Percentiles rank a stretch among this genome's conserved stretches.
Evolutionary conservation across 2,888 invertebrate species (phyloP).

Genomic region (Teleogryllus oceanicus): DNA sequence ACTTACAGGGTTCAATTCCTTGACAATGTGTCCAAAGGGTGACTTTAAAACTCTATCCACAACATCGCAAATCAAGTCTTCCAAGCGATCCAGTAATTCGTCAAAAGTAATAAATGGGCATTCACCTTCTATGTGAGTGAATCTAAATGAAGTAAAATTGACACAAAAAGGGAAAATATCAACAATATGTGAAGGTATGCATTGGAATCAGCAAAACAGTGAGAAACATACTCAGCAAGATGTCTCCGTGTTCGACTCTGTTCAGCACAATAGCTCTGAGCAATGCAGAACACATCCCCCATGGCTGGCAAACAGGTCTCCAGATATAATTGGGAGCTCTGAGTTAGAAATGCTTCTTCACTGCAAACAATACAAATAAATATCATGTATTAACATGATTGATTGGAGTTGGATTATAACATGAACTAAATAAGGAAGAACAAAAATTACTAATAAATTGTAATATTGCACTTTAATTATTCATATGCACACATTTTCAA

Average conservation of each 20-base stretch:
- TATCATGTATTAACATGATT: too few species aligned
- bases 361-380: slow-evolving; percentile 48
- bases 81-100: slow-evolving; percentile 80
- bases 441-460: too few species aligned
- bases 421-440: too few species aligned
- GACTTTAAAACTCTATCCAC: slow-evolving; percentile 87
- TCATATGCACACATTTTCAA: too few species aligned
- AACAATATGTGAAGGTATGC: too few species aligned
- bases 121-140: slow-evolving; percentile 96
- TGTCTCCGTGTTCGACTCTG: slow-evolving; percentile 94
- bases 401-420: too few species aligned
- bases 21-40: slow-evolving; percentile 72
- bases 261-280: slow-evolving; percentile 97
- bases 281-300: slow-evolving; percentile 96
- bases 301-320: slow-evolving; percentile 92
- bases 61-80: slow-evolving; percentile 92
- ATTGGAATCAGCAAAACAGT: too few species aligned
- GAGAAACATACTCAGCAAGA: slow-evolving; percentile 75
- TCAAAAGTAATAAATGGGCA: slow-evolving; percentile 92
- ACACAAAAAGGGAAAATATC: too few species aligned
- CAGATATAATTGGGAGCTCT: slow-evolving; percentile 95
- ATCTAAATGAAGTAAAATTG: slow-evolving; percentile 52
- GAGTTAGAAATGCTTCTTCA: slow-evolving; percentile 89
- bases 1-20: slow-evolving; percentile 82
- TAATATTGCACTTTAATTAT: too few species aligned